Evolutionary conservation across 2,888 invertebrate genomes (phyloP), one percentile per base, ranked within the genome.

Genomic region (Pseudanteris insignis): DNA sequence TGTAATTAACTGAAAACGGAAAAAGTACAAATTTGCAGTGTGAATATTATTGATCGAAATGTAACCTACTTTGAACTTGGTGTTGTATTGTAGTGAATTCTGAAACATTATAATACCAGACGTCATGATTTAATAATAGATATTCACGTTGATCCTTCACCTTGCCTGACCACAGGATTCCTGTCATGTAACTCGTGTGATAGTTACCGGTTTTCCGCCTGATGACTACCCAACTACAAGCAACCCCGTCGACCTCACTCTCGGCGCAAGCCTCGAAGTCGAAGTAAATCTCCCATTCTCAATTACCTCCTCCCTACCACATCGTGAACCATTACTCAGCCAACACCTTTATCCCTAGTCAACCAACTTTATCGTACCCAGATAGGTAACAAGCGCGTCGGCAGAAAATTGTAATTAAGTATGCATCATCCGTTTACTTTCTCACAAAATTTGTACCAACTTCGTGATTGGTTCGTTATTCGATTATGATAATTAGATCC

Each of bases 241-340:
- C 55, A 55, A 60, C 51, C 48, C 64, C 33, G 48, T 38, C 50
- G 54, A 59, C 59, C 58, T 66, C 37, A 12, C 51, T 40, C 30
- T 54, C 57, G 47, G 47, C 37, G 24, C 30, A 29, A 34, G 33
- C 33, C 61, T 51, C 53, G 57, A 47, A 53, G 65, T 63, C 66
- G 67, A 70, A 76, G 78, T 78, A 77, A 79, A 78, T 79, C 77
- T 78, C 74, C 76, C 75, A 75, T 78, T 78, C 78, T 77, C 78
- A 78, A 79, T 79, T 79, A 78, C 78, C 78, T 70, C 68, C 61
- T 70, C 70, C 59, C 58, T 47, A 46, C 47, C 59, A 41, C 57
- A 41, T 47, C 50, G 43, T 63, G 51, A 36, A 53, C 59, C 64
- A 59, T 65, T 64, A 63, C 65, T 62, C 55, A 62, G 62, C 18